Base-by-base conservation (phyloP, 2,888 invertebrate species). In the Agrotis exclamationis region DNA sequence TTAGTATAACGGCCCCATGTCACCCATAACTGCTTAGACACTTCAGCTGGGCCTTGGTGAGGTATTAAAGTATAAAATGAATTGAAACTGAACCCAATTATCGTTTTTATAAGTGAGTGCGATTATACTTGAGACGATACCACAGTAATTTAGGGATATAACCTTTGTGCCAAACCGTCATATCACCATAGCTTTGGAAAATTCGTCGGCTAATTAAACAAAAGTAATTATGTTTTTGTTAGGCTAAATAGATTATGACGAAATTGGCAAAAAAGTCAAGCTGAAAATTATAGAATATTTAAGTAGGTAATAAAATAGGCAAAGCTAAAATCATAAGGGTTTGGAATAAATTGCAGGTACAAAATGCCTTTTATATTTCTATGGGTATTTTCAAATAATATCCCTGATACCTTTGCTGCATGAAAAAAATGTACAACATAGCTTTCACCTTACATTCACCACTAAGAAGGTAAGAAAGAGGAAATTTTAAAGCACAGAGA, bases 81-180 rank as follows among this genome's bases (percentile, higher is more conserved):
- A 54, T 54, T 28, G 11, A 28, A 18, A 54, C 1, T 18, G 28
- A 11, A 54, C 33, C 33, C 33, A 56, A n/a, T 2, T n/a, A 56
- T 56, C n/a, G 28, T 56, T 33, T 56, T 56, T 18, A 56, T 1
- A 56, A 56, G 63, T 59, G 72, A 76, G 77, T 86, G 85, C 89
- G 87, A 90, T 88, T 79, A 87, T 87, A 85, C 74, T 73, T 72
- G 74, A 86, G 80, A 66, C 72, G 63, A 81, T 81, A 83, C 70
- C 73, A 76, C 73, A 82, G 63, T 71, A 65, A 64, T 63, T 58
- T 54, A 72, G 53, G 67, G 71, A 33, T 39, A 59, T 63, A 64
- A 53, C 48, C 53, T 64, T 72, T 73, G 16, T 65, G 51, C 62
- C 70, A 75, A 79, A 24, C 18, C 53, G 45, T 65, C 71, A 71